These are phyloP conservation scores for Rhizomys pruinosus DNA, from an alignment of 2,113 vertebrate genomes.

Conservation along the genomic window DNA sequence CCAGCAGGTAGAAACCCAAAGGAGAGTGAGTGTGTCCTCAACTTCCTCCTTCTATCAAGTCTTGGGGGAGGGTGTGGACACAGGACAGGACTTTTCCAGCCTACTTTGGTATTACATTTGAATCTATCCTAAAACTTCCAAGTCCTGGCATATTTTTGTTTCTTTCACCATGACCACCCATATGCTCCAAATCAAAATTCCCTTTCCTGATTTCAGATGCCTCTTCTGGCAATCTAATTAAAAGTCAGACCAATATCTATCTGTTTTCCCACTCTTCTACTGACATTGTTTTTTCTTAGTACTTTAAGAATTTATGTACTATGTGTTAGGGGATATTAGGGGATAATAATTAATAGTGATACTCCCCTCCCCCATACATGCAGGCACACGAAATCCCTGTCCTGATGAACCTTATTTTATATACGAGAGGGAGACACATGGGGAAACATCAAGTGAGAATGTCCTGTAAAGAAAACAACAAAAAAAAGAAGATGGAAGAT, in stretches of 20 bases:
- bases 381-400: background rate
- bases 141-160: background rate
- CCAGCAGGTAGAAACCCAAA: constrained; percentile 59
- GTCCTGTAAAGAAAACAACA: accelerated
- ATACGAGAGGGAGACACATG: accelerated
- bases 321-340: no score
- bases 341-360: background rate
- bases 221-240: background rate
- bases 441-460: background rate
- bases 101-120: background rate
- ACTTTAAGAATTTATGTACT: background rate
- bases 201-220: background rate
- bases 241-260: background rate
- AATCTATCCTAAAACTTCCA: background rate
- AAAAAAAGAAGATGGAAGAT: background rate
- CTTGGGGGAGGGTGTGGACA: background rate
- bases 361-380: accelerated
- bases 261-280: background rate
- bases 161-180: accelerated
- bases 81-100: background rate
- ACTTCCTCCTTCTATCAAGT: background rate
- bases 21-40: background rate
- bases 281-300: background rate
- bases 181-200: background rate
- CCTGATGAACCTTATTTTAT: background rate